Evolutionary conservation across 2,113 vertebrate genomes (phyloP), one percentile per base, ranked within the genome.

Genomic region (Tetrax tetrax): DNA sequence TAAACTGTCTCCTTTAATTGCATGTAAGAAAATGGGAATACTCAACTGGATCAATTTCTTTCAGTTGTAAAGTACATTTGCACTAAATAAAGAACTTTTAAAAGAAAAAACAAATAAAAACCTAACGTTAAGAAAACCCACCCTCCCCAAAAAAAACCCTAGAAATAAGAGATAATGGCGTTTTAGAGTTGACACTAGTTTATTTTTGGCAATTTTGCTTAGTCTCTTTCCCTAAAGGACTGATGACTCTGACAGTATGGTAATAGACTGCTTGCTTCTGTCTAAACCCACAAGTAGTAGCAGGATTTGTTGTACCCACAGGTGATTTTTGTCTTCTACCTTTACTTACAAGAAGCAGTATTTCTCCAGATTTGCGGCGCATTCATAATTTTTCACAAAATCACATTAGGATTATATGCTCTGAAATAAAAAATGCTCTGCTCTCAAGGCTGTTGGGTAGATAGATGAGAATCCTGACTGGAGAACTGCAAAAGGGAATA

Each of bases 291-390:
- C 5, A 83, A 78, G 25, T 74, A 94, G 50, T 19, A 83, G 45
- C 24, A 88, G 54, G 96, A 74, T 85, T 97, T 70, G 90, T 80
- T 95, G 56, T 28, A 94, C 79, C 59, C 43, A 24, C 43, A 59
- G 86, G 83, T 94, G 95, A 97, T 97, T 95, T 97, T 79, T 77
- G 28, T 71, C 59, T 95, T 91, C 87, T 86, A 79, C 83, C 24
- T 93, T 23, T 29, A 89, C 28, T 91, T 83, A 63, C 7, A 61
- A 94, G 93, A 64, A 68, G 11, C 25, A 95, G 53, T 78, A 95
- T 95, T 97, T 94, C 59, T 90, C 53, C 71, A 80, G 8, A 4
- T 78, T 96, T 75, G 56, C 53, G 87, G 59, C 48, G 74, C 56
- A 95, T 80, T 60, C 53, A 96, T 92, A 27, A 27, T 95, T 97